Conservation (phyloP, 1,140 invertebrate species). For the Atopsyche davidsoni region DNA sequence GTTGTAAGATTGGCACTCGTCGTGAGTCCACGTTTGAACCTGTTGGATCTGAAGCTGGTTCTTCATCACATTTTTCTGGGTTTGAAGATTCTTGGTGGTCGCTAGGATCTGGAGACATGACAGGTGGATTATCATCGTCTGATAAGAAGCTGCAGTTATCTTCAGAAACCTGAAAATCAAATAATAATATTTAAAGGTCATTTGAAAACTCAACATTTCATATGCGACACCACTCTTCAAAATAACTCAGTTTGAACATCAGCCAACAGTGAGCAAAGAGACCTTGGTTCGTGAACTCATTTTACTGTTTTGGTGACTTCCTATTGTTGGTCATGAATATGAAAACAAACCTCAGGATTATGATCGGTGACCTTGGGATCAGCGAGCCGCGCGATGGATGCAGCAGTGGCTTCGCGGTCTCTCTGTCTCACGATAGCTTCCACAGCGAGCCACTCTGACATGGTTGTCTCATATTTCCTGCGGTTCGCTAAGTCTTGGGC, state of each 20-base stretch:
- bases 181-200: neutral
- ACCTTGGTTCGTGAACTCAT: neutral
- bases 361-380: conserved; percentile 35
- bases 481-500: conserved; percentile 62
- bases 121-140: conserved; percentile 48
- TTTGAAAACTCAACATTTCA: neutral
- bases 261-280: neutral
- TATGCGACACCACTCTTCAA: neutral
- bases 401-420: conserved; percentile 67
- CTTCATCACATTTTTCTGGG: conserved; percentile 20
- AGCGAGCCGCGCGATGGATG: conserved; percentile 57
- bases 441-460: conserved; percentile 91
- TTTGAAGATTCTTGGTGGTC: conserved; percentile 30
- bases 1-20: neutral
- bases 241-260: neutral
- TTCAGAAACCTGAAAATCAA: conserved; percentile 47
- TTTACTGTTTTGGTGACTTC: neutral
- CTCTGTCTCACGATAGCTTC: conserved; percentile 84
- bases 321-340: neutral
- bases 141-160: conserved; percentile 52
- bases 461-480: conserved; percentile 77
- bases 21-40: conserved; percentile 13
- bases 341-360: conserved; percentile 19
- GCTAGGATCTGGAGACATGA: conserved; percentile 44
- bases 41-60: conserved; percentile 14